These are phyloP conservation scores for Caenorhabditis doughertyi DNA, from an alignment of 2,888 invertebrate species.

Conservation along the genomic window DNA sequence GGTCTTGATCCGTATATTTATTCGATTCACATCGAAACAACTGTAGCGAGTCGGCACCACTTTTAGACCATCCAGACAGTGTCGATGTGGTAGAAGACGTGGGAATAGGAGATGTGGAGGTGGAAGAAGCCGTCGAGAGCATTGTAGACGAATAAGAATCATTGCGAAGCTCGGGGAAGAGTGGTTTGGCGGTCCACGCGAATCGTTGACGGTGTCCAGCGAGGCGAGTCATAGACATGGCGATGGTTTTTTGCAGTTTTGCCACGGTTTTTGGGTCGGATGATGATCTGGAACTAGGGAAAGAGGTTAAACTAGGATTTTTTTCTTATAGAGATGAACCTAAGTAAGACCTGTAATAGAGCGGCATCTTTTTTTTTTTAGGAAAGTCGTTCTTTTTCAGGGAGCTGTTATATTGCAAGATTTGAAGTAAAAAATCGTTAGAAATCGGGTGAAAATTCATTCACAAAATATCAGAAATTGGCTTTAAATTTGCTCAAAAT, in stretches of 20 bases:
- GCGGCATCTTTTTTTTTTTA: too few species aligned
- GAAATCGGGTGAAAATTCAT: too few species aligned
- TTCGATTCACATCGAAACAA: constrained; percentile 78
- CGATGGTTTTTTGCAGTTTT: constrained; percentile 77
- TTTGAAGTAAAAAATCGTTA: not conserved
- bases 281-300: constrained; percentile 60
- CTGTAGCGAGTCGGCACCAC: constrained; percentile 62
- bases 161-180: constrained; percentile 62
- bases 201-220: constrained; percentile 77
- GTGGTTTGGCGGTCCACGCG: constrained; percentile 78
- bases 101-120: constrained; percentile 1
- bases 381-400: not conserved
- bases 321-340: too few species aligned
- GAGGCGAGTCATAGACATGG: constrained; percentile 72
- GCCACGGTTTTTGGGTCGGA: constrained; percentile 75
- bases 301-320: too few species aligned
- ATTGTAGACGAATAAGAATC: constrained; percentile 25
- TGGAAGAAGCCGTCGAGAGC: constrained; percentile 34
- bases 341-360: too few species aligned
- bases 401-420: not conserved
- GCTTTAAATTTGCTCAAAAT: too few species aligned
- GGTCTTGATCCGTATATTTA: constrained; percentile 74
- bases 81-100: constrained; percentile 32
- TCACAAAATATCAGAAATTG: not conserved
- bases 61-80: constrained; percentile 48